phyloP scores from a whole-genome alignment of 2,113 vertebrate species.

The Podiceps cristatus region DNA sequence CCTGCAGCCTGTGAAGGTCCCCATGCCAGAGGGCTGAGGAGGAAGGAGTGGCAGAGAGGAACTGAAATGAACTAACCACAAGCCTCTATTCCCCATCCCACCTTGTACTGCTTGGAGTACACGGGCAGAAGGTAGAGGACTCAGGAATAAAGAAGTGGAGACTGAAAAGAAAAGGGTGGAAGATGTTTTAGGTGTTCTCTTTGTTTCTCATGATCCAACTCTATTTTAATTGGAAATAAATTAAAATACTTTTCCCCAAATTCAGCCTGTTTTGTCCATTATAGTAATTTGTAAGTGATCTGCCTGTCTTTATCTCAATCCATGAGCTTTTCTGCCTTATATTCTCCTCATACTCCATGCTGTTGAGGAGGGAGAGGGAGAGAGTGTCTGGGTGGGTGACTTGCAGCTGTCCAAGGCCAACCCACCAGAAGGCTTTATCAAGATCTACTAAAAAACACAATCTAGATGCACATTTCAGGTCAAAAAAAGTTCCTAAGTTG shows the following conservation, averaged over 20 bases:
- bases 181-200: background rate
- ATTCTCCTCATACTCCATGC: background rate
- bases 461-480: background rate
- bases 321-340: background rate
- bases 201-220: background rate
- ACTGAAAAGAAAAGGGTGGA: background rate
- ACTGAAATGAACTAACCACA: background rate
- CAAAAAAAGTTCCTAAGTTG: background rate
- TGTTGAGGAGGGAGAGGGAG: background rate
- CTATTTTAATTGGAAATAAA: background rate
- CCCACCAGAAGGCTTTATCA: background rate
- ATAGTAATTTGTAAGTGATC: background rate
- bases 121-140: accelerated
- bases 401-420: background rate
- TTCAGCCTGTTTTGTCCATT: background rate
- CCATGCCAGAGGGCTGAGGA: background rate
- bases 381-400: accelerated
- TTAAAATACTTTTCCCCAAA: background rate
- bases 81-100: accelerated
- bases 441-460: background rate
- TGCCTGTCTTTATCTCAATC: background rate
- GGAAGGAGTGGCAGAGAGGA: background rate
- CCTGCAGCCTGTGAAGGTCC: background rate
- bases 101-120: background rate
- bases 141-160: background rate